Base-by-base conservation (phyloP, 2,888 invertebrate genomes). In the Molanna angustata region DNA sequence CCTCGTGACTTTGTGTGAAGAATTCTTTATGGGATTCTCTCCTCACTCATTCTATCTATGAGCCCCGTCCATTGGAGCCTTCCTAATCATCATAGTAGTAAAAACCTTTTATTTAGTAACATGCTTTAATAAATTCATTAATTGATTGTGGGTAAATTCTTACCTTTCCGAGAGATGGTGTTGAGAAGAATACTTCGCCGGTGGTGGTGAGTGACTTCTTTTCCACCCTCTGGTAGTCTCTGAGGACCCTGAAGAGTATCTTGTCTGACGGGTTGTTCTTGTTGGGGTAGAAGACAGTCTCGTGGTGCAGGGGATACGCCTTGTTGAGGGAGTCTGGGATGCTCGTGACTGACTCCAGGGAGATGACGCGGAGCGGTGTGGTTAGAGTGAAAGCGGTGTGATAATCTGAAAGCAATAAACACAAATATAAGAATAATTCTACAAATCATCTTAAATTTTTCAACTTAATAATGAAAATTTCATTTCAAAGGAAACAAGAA, bases 201-300 rank as follows among this genome's bases (percentile, higher is more conserved):
- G 71, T 70, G 1, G 78, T 65, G 3, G 73, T 70, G 32, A 80
- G 57, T 0, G 68, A 71, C 44, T 76, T 70, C 2, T 76, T 70
- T 2, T 80, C 77, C 0, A 72, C 63, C 0, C 69, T 70, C 2
- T 73, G 70, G 2, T 82, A 60, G 58, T 86, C 81, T 0, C 82
- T 69, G 35, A 67, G 65, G 50, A 82, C 76, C 13, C 74, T 69
- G 1, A 85, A 63, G 1, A 79, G 74, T 0, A 85, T 80, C 64
- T 84, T 88, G 60, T 85, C 81, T n/a, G 82, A 77, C 0, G 88
- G 86, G 59, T 83, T 81, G 48, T 79, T 79, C 66, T 88, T 86
- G 71, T 91, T 86, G 46, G 88, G 68, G 66, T 86, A 88, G 33
- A 88, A 71, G 6, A 74, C 72, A 3, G 83, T 62, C 46, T 88